Evolutionary conservation across 1,140 invertebrate genomes (phyloP), one percentile per base, ranked within the genome.

Genomic region (Anthonomus grandis): DNA sequence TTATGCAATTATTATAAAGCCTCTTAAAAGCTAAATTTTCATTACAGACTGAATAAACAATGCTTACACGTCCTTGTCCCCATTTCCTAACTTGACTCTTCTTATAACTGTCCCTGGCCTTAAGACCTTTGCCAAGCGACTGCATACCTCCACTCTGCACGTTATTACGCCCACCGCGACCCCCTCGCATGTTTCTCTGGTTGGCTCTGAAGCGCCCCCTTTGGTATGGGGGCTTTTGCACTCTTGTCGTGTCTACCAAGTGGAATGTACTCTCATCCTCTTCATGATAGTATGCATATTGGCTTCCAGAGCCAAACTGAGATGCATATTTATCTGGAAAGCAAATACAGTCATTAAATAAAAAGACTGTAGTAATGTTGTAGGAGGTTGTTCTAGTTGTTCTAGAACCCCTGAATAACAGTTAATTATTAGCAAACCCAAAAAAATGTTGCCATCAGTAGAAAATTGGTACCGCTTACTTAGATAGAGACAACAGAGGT

Each of bases 201-300:
- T 88, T 89, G 15, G 88, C 86, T 15, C 89, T 81, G 75, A 93
- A 92, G 31, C 91, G 81, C 4, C 91, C 90, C 36, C 93, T 83
- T 70, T 94, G 92, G 72, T 95, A 94, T 4, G 90, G 87, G 3
- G 91, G 91, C 67, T 94, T 92, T 66, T 93, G 91, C 3, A 92
- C 85, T 25, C 91, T 83, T 2, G 93, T 90, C 0, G 94, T 96
- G 70, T 97, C 95, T 61, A 98, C 95, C 74, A 98, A 76, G 70
- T 98, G 95, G 81, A 98, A 99, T n/a, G 91, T 93, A 57, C 89
- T 95, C 75, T 99, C 95, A 76, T 99, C 95, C 72, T 99, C 95
- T 68, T 98, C 95, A 70, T 98, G 95, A 72, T 91, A 96, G 69
- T 98, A 98, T 1, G 95, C 90, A 80, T 98, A 98, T 66, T 96